Percentiles rank a stretch among this genome's conserved stretches.
Evolutionary conservation across 2,113 vertebrate species (phyloP).

Genomic region (Polypterus senegalus): DNA sequence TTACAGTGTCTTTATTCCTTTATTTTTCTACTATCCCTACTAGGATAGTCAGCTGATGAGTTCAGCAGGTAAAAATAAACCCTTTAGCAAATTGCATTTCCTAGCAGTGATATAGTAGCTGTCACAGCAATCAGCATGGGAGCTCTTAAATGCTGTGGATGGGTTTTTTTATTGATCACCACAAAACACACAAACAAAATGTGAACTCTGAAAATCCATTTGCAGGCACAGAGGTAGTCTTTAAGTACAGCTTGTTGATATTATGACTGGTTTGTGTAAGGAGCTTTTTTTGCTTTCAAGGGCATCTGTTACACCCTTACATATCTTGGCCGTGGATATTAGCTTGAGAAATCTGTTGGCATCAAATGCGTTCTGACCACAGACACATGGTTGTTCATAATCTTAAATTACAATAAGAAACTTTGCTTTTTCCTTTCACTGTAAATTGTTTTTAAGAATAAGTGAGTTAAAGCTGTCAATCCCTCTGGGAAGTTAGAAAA

Average conservation of each 20-base stretch:
- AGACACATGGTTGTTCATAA: neutral
- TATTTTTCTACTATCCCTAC: neutral
- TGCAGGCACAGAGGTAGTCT: conserved; percentile 12
- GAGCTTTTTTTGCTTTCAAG: conserved; percentile 16
- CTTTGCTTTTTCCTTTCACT: too few relatives aligned
- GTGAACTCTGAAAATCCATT: conserved; percentile 31
- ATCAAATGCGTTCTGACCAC: neutral
- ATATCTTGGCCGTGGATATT: neutral
- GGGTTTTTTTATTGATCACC: conserved; percentile 30
- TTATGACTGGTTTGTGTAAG: conserved; percentile 10
- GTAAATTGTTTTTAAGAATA: too few relatives aligned
- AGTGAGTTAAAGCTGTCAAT: too few relatives aligned
- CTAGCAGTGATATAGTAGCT: conserved; percentile 32
- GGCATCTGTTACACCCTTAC: neutral
- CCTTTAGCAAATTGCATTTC: conserved; percentile 34
- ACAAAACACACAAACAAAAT: conserved; percentile 29
- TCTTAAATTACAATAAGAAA: neutral
- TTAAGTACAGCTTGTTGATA: conserved; percentile 23
- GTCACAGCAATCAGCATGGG: conserved; percentile 29
- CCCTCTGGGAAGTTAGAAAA: too few relatives aligned
- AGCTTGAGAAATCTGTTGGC: neutral
- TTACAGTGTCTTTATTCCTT: conserved; percentile 8
- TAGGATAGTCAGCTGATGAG: conserved; percentile 20
- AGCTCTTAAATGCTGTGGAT: conserved; percentile 22
- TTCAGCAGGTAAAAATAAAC: conserved; percentile 27